phyloP scores from a whole-genome alignment of 2,888 invertebrate genomes.

The Arge pagana region DNA sequence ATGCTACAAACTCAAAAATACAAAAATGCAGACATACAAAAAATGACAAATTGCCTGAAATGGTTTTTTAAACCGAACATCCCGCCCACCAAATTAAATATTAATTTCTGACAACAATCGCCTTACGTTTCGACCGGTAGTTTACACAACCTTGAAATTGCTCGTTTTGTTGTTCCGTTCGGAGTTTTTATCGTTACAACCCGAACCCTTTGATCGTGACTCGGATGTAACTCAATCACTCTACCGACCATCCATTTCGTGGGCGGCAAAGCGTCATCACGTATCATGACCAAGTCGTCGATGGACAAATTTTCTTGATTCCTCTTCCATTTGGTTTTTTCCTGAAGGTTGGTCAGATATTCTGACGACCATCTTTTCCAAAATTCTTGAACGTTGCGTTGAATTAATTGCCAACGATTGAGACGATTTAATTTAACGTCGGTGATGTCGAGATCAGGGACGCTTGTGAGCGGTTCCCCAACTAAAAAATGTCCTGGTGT shows the following conservation, averaged over 20 bases:
- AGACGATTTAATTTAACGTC: conserved; percentile 26
- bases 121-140: conserved; percentile 23
- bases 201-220: conserved; percentile 33
- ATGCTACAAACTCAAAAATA: too few species aligned
- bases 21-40: too few species aligned
- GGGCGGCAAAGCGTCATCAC: conserved; percentile 37
- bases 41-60: too few species aligned
- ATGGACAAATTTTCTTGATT: conserved; percentile 24
- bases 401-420: conserved; percentile 31
- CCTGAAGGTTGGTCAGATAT: conserved; percentile 34
- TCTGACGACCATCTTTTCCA: conserved; percentile 34
- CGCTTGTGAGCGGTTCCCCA: conserved; percentile 31
- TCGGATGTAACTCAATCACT: conserved; percentile 33
- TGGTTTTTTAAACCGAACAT: too few species aligned
- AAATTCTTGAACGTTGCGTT: conserved; percentile 29
- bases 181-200: conserved; percentile 37
- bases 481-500: conserved; percentile 46
- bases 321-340: conserved; percentile 32
- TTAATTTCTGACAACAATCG: too few species aligned
- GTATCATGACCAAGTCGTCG: conserved; percentile 38
- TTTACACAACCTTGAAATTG: conserved; percentile 27
- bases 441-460: conserved; percentile 34
- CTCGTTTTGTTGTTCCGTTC: conserved; percentile 24
- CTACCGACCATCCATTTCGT: conserved; percentile 37
- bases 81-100: too few species aligned